phyloP scores from a whole-genome alignment of 2,797 vertebrate species.

The Peromyscus attwateri region DNA sequence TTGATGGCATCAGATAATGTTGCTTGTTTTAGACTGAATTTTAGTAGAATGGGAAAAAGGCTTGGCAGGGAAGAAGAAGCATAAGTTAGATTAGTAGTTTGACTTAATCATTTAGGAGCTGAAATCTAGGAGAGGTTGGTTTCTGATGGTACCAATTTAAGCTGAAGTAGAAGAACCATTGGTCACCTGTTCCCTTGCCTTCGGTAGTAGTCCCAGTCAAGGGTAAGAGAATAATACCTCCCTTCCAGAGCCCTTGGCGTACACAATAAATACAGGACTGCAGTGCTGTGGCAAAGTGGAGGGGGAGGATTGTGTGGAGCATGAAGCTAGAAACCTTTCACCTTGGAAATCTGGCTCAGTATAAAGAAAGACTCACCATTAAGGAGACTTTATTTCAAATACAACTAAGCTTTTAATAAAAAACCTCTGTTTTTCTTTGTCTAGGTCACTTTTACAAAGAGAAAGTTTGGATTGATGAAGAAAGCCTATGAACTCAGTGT shows the following conservation, averaged over 20 bases:
- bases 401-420: constrained; percentile 46
- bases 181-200: not conserved
- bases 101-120: not conserved
- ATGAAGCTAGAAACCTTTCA: not conserved
- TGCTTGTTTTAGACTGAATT: not conserved
- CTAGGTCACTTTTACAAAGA: constrained; percentile 99
- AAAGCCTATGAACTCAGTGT: constrained; percentile 99
- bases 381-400: constrained; percentile 5
- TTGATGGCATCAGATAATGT: constrained; percentile 10
- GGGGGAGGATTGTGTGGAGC: not conserved
- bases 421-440: constrained; percentile 64
- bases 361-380: not conserved
- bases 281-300: not conserved
- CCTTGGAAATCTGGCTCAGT: not conserved
- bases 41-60: not conserved
- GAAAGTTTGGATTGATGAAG: constrained; percentile 99
- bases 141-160: not conserved
- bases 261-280: not conserved
- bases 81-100: not conserved
- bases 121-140: not conserved
- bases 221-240: not conserved
- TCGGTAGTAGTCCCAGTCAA: not conserved
- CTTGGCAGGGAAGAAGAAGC: not conserved
- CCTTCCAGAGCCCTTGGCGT: not conserved
- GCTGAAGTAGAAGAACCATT: not conserved